phyloP scores from a whole-genome alignment of 2,113 vertebrate genomes.

The Tenebrosternarchus preto region DNA sequence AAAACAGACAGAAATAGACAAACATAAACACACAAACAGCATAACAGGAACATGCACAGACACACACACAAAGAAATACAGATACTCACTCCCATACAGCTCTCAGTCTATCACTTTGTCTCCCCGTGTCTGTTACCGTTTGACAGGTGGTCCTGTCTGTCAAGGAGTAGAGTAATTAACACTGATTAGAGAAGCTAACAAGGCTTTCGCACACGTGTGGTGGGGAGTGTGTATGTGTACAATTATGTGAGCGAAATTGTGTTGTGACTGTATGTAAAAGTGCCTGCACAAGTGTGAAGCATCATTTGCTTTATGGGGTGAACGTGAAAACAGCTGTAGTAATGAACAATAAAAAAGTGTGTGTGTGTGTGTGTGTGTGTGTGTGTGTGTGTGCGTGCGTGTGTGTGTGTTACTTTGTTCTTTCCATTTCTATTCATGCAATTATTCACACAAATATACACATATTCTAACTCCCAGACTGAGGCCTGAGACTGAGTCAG shows the following conservation, averaged over 20 bases:
- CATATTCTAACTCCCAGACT: neutral
- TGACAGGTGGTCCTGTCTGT: conserved; percentile 68
- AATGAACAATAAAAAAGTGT: conserved; percentile 38
- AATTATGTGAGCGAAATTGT: no score
- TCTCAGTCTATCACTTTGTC: conserved; percentile 32
- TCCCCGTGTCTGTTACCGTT: conserved; percentile 27
- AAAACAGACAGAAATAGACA: conserved; percentile 24
- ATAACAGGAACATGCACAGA: conserved; percentile 4
- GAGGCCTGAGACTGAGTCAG: neutral
- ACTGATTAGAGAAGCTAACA: conserved; percentile 73
- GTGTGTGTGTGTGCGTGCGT: no score
- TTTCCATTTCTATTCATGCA: neutral
- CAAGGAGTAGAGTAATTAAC: conserved; percentile 71
- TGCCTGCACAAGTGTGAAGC: conserved; percentile 17
- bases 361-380: neutral
- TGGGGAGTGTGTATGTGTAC: conserved; percentile 43
- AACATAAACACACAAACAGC: conserved; percentile 1
- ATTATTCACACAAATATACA: neutral
- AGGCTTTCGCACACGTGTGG: conserved; percentile 53
- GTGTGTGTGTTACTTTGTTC: no score
- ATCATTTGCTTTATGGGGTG: neutral
- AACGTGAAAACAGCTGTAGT: conserved; percentile 60
- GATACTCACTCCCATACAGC: neutral
- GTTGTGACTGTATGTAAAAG: neutral
- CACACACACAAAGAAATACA: neutral